These are phyloP conservation scores for Rhizomys pruinosus DNA, from an alignment of 2,113 vertebrate species.

Conservation along the genomic window DNA sequence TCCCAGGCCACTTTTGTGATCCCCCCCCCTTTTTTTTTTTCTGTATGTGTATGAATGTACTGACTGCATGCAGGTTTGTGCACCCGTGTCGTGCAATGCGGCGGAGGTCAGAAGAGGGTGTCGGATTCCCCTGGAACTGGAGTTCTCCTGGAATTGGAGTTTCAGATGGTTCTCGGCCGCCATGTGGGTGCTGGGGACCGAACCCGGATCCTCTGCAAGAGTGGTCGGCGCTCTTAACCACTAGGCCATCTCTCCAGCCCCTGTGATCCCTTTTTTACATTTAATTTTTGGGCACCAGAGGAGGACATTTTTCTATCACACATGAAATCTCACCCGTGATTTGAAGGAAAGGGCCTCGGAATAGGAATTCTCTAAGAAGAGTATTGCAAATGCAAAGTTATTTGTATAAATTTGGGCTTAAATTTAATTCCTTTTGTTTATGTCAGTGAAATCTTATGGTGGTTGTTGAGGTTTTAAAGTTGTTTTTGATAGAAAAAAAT, in stretches of 20 bases:
- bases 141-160: too few relatives aligned
- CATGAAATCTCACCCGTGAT: neutral
- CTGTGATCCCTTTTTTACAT: constrained; percentile 28
- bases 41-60: too few relatives aligned
- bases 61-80: too few relatives aligned
- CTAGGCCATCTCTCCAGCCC: too few relatives aligned
- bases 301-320: neutral
- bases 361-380: neutral
- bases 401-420: constrained; percentile 61
- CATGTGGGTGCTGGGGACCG: too few relatives aligned
- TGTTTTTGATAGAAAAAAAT: neutral
- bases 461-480: constrained; percentile 57
- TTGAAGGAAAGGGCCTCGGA: neutral
- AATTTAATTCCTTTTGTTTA: constrained; percentile 58
- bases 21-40: neutral
- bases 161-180: too few relatives aligned
- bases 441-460: constrained; percentile 44
- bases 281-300: neutral
- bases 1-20: neutral
- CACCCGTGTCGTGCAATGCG: too few relatives aligned
- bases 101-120: too few relatives aligned
- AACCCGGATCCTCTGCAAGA: too few relatives aligned
- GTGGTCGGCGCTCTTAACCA: too few relatives aligned
- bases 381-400: constrained; percentile 41
- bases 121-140: too few relatives aligned